A percentile compares a stretch with the other conserved stretches of the same genome.
These are phyloP conservation scores for Hipposideros armiger DNA, from an alignment of 2,113 vertebrate species.

Conservation along the genomic window DNA sequence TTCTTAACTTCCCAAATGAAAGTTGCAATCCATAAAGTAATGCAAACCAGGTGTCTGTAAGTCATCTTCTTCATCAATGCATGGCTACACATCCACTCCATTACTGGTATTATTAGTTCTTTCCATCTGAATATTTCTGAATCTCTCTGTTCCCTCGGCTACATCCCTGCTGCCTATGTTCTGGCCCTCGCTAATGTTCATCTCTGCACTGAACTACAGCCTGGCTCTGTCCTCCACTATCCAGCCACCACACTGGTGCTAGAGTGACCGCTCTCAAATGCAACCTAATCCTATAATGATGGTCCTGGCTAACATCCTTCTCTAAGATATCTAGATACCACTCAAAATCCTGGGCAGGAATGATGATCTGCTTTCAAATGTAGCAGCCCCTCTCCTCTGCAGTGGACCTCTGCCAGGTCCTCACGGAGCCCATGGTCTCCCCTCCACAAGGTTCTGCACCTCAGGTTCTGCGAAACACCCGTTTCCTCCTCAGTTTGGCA, in stretches of 20 bases:
- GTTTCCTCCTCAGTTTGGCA: not conserved
- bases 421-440: not conserved
- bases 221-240: not conserved
- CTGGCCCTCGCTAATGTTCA: not conserved
- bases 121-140: not conserved
- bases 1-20: not conserved
- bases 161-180: not conserved
- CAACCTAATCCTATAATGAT: not conserved
- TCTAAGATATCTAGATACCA: not conserved
- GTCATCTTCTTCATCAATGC: not conserved
- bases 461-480: fast-evolving
- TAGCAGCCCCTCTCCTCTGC: not conserved
- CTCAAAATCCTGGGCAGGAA: slow-evolving; percentile 3
- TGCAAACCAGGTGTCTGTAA: not conserved
- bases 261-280: not conserved
- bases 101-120: not conserved
- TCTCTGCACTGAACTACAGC: not conserved
- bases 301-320: not conserved
- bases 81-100: fast-evolving
- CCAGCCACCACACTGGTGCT: not conserved
- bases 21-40: not conserved
- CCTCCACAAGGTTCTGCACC: not conserved
- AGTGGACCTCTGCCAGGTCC: not conserved
- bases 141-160: not conserved
- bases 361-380: not conserved